Evolutionary conservation across 2,113 vertebrate species (phyloP).

Genomic region (Bufo gargarizans): DNA sequence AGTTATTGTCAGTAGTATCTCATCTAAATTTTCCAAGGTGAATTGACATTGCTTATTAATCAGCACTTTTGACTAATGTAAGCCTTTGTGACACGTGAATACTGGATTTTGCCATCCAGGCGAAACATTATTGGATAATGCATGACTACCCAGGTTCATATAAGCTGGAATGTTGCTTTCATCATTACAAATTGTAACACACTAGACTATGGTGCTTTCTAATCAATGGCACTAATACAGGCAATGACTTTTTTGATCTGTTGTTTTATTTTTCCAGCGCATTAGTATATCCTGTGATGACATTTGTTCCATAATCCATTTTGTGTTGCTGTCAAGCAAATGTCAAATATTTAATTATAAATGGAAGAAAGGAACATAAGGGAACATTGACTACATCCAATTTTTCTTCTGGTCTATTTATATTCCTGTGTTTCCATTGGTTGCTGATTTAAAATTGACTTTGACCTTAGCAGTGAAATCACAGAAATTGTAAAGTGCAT

Average conservation of each 20-base stretch:
- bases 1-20: neutral
- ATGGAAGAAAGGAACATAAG: constrained; percentile 22
- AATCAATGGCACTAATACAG: constrained; percentile 31
- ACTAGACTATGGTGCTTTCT: neutral
- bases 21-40: neutral
- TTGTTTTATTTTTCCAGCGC: constrained; percentile 29
- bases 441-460: neutral
- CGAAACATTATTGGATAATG: neutral
- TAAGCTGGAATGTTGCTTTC: neutral
- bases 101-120: neutral
- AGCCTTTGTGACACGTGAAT: neutral
- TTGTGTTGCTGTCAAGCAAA: constrained; percentile 43
- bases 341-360: constrained; percentile 48
- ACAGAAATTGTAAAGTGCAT: neutral
- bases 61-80: neutral
- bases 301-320: constrained; percentile 45
- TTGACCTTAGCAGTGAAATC: constrained; percentile 25
- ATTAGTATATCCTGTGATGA: constrained; percentile 29
- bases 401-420: neutral
- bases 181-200: neutral
- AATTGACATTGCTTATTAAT: neutral
- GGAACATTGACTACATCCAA: constrained; percentile 1
- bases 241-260: constrained; percentile 16
- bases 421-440: constrained; percentile 3
- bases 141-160: neutral